Evolutionary conservation across 1,140 invertebrate genomes (phyloP).

Genomic region (Bilobella aurantiaca): DNA sequence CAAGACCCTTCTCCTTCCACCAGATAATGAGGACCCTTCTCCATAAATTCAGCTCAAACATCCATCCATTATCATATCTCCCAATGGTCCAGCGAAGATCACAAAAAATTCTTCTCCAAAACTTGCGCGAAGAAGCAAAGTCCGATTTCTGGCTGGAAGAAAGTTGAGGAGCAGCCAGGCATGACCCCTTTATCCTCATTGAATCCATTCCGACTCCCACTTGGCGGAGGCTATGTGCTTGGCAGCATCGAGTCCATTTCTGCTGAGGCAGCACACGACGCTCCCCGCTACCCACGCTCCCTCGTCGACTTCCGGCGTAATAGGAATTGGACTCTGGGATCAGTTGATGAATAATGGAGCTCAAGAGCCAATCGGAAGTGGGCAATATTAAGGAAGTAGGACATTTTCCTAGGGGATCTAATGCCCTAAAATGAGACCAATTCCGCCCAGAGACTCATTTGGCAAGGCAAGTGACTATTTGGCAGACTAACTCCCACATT

Average conservation of each 20-base stretch:
- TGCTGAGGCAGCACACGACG: neutral
- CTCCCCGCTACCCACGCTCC: neutral
- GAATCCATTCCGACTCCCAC: too few relatives aligned
- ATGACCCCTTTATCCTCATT: neutral
- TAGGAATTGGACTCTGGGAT: neutral
- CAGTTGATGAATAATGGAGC: slow-evolving; percentile 5
- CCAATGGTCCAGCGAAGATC: neutral
- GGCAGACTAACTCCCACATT: neutral
- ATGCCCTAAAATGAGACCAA: neutral
- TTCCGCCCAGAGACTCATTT: neutral
- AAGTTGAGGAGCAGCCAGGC: neutral
- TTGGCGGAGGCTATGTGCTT: too few relatives aligned
- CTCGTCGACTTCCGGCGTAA: neutral
- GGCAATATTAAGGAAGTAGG: neutral
- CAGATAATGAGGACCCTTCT: neutral
- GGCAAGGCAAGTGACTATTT: neutral
- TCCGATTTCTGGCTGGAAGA: neutral
- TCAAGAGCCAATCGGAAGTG: neutral
- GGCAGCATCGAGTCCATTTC: too few relatives aligned
- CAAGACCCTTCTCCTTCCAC: neutral
- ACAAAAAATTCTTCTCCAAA: neutral
- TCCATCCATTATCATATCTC: neutral
- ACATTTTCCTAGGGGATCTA: neutral
- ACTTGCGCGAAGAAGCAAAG: too few relatives aligned
- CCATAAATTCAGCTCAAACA: neutral